Percentiles rank a stretch among this genome's conserved stretches.
Conservation (phyloP, 2,113 vertebrate species). For the Trogon melanurus region DNA sequence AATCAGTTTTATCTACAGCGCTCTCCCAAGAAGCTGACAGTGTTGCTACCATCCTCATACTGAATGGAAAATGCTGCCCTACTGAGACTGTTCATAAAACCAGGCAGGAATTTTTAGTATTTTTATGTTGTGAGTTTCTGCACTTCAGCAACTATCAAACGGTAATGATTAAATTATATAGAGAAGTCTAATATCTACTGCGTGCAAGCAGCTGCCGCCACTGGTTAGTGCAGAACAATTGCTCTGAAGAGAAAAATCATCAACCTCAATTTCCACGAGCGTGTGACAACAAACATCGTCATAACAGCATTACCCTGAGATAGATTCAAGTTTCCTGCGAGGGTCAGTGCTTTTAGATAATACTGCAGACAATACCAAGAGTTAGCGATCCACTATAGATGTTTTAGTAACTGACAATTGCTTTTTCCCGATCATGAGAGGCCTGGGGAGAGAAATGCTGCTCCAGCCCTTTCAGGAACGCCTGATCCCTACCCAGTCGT, state of each 20-base stretch:
- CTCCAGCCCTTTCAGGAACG: conserved; percentile 38
- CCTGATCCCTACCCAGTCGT: conserved; percentile 30
- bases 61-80: background rate
- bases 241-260: background rate
- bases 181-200: background rate
- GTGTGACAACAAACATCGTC: background rate
- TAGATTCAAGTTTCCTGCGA: background rate
- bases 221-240: background rate
- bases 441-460: conserved; percentile 28
- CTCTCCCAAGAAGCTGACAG: background rate
- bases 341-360: background rate
- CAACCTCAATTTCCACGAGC: background rate
- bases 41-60: rapidly evolving
- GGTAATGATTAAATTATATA: background rate
- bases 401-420: background rate
- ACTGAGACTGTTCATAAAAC: rapidly evolving
- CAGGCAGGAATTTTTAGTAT: background rate
- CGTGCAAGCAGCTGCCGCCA: background rate
- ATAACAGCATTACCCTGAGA: background rate
- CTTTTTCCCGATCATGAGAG: conserved; percentile 52
- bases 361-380: background rate
- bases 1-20: rapidly evolving
- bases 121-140: background rate
- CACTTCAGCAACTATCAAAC: background rate
- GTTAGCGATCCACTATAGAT: background rate